Evolutionary conservation across 2,797 vertebrate species (phyloP).

Genomic region (Anolis apletophallus): DNA sequence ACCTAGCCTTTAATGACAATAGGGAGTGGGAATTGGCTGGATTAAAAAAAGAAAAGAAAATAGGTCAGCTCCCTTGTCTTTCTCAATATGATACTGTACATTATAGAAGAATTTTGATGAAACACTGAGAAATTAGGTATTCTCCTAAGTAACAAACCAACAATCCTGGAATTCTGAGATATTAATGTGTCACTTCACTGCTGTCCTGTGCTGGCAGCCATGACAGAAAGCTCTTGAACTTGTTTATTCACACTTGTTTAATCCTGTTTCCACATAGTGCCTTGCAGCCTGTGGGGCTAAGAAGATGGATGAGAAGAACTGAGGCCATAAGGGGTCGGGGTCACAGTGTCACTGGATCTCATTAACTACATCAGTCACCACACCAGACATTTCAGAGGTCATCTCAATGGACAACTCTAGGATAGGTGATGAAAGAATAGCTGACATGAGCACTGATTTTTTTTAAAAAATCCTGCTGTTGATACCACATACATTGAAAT

Average conservation of each 20-base stretch:
- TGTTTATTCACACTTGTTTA: constrained; percentile 87
- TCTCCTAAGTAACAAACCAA: constrained; percentile 74
- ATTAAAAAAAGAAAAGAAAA: constrained; percentile 59
- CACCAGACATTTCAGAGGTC: constrained; percentile 76
- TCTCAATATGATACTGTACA: constrained; percentile 39
- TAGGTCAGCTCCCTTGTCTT: constrained; percentile 37
- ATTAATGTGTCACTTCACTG: constrained; percentile 76
- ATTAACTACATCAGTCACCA: constrained; percentile 83
- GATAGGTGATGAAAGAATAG: constrained; percentile 57
- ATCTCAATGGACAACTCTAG: constrained; percentile 60
- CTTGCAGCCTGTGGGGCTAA: constrained; percentile 74
- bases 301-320: constrained; percentile 82
- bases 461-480: constrained; percentile 37
- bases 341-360: constrained; percentile 81
- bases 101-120: constrained; percentile 21
- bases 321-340: constrained; percentile 77
- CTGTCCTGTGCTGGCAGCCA: constrained; percentile 73
- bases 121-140: constrained; percentile 56
- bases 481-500: constrained; percentile 16
- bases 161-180: constrained; percentile 64
- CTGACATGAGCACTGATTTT: constrained; percentile 47
- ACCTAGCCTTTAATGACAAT: constrained; percentile 43
- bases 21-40: constrained; percentile 55
- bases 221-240: constrained; percentile 81
- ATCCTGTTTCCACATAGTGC: constrained; percentile 79